phyloP scores from a whole-genome alignment of 2,888 invertebrate species.

The Cancer borealis region DNA sequence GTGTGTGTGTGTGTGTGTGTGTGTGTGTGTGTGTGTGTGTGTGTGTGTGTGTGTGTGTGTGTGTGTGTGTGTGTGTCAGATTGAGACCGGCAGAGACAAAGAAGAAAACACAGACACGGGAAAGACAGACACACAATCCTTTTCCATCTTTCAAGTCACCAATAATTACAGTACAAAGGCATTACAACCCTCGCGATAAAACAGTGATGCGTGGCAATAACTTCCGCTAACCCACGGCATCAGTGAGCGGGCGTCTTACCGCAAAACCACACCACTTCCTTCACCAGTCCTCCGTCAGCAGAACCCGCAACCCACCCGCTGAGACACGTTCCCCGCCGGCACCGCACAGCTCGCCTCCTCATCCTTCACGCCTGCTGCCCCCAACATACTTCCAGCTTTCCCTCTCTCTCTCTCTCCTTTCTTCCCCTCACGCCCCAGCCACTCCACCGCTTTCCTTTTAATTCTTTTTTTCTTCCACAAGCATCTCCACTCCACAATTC shows the following conservation, averaged over 20 bases:
- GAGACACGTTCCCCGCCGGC: not conserved
- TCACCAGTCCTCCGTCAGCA: not conserved
- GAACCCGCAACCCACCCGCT: not conserved
- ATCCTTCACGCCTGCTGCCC: conserved; percentile 17
- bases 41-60: too few species aligned
- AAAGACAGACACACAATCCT: too few species aligned
- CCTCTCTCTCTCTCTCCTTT: not conserved
- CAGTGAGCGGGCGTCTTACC: not conserved
- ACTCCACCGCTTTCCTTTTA: not conserved
- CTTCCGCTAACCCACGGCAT: not conserved
- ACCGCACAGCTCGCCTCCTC: not conserved
- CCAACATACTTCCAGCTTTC: not conserved
- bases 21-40: too few species aligned
- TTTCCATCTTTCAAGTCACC: too few species aligned
- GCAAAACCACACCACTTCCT: not conserved
- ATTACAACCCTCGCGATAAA: too few species aligned
- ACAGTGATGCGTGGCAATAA: not conserved
- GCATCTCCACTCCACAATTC: conserved; percentile 14
- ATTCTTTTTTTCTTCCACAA: not conserved
- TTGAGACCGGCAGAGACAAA: too few species aligned
- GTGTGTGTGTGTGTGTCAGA: too few species aligned
- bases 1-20: too few species aligned
- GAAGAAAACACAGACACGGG: too few species aligned
- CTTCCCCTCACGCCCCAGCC: not conserved
- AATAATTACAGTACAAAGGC: too few species aligned